Percentiles rank a stretch among this genome's conserved stretches.
Conservation (phyloP, 2,888 invertebrate genomes). For the Steinernema scapterisci region DNA sequence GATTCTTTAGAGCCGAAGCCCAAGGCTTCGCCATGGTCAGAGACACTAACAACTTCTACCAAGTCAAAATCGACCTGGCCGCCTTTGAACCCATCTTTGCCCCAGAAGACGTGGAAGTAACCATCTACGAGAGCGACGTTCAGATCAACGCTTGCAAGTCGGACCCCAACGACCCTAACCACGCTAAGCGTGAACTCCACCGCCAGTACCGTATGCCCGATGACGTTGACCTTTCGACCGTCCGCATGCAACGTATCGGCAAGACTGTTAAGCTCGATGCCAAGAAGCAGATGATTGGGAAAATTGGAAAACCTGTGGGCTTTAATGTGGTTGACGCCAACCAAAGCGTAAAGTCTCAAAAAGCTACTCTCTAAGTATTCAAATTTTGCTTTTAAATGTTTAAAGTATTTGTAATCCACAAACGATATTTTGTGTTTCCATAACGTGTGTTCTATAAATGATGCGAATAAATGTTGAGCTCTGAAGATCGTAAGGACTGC, state of each 20-base stretch:
- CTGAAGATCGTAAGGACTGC: too few species aligned
- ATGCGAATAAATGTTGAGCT: too few species aligned
- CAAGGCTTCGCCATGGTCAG: neutral
- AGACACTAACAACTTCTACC: neutral
- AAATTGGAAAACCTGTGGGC: neutral
- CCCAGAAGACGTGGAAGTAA: neutral
- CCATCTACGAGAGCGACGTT: conserved; percentile 27
- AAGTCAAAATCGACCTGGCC: neutral
- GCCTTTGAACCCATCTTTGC: neutral
- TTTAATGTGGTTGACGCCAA: neutral
- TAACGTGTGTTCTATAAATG: too few species aligned
- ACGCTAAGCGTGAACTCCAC: neutral
- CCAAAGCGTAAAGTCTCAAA: too few species aligned
- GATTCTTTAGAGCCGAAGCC: neutral
- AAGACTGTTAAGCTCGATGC: conserved; percentile 13
- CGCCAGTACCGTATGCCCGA: conserved; percentile 31
- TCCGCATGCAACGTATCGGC: conserved; percentile 8
- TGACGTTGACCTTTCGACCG: conserved; percentile 18
- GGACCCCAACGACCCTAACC: conserved; percentile 15
- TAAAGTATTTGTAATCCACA: too few species aligned
- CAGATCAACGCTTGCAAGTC: conserved; percentile 21
- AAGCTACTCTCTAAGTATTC: too few species aligned
- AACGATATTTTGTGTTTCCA: too few species aligned
- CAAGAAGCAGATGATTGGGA: conserved; percentile 1
- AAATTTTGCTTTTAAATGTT: too few species aligned